These are phyloP conservation scores for Dastarcus helophoroides DNA, from an alignment of 2,888 invertebrate species.

Conservation along the genomic window DNA sequence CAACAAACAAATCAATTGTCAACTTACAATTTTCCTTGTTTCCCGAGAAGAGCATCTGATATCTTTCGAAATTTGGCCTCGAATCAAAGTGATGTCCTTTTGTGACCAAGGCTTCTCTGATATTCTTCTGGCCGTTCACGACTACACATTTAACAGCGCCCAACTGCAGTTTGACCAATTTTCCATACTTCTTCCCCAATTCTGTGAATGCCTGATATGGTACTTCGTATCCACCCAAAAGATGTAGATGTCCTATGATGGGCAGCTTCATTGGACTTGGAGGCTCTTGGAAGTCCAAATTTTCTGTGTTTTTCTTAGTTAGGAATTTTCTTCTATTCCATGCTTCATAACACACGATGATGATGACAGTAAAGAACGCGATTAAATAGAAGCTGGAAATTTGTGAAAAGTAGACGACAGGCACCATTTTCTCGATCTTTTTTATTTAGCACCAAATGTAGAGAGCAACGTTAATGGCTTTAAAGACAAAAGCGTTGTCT, in stretches of 20 bases:
- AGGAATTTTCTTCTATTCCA: conserved; percentile 3
- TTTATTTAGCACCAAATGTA: neutral
- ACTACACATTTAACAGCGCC: conserved; percentile 46
- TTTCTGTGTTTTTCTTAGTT: conserved; percentile 1
- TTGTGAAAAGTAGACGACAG: conserved; percentile 6
- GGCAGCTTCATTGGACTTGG: conserved; percentile 46
- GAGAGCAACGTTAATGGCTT: conserved; percentile 3
- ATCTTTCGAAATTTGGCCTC: conserved; percentile 51
- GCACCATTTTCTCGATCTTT: conserved; percentile 4
- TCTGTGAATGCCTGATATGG: conserved; percentile 48
- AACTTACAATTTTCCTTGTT: conserved; percentile 60
- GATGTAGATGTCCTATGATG: conserved; percentile 45
- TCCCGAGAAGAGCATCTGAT: conserved; percentile 50
- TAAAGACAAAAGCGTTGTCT: conserved; percentile 9
- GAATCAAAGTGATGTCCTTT: conserved; percentile 52
- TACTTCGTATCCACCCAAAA: conserved; percentile 45
- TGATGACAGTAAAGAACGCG: conserved; percentile 5
- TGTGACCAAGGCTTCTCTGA: conserved; percentile 44
- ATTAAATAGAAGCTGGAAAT: conserved; percentile 3
- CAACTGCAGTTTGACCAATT: conserved; percentile 42
- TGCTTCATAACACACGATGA: conserved; percentile 6
- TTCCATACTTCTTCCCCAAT: conserved; percentile 42
- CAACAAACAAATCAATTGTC: too few relatives aligned
- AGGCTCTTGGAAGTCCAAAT: conserved; percentile 25
- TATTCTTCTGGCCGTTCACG: conserved; percentile 47